These are phyloP conservation scores for Spilogale gracilis DNA, from an alignment of 2,113 vertebrate species.

Conservation along the genomic window DNA sequence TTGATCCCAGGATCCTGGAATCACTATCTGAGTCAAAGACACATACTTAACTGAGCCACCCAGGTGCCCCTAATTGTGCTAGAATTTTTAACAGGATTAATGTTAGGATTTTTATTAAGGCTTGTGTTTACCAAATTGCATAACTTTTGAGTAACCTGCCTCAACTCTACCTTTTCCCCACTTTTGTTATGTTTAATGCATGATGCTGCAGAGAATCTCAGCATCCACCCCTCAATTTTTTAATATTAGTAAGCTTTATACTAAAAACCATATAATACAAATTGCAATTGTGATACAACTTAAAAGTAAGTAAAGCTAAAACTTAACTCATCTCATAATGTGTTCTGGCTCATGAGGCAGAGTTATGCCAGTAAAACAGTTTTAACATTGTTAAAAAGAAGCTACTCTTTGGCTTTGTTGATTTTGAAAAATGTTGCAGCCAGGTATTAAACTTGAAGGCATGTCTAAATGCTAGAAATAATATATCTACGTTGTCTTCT, in stretches of 20 bases:
- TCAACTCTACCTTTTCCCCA: slow-evolving; percentile 11
- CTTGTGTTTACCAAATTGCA: slow-evolving; percentile 16
- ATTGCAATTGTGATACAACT: slow-evolving; percentile 31
- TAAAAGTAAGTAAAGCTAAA: slow-evolving; percentile 41
- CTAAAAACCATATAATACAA: slow-evolving; percentile 42
- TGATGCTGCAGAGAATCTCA: slow-evolving; percentile 22
- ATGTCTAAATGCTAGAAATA: slow-evolving; percentile 35
- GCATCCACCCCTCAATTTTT: background rate
- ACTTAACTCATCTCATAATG: slow-evolving; percentile 51
- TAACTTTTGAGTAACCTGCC: background rate
- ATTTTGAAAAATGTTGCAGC: slow-evolving; percentile 46
- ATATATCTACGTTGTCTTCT: background rate
- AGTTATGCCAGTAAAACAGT: background rate
- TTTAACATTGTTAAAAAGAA: slow-evolving; percentile 29
- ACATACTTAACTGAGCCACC: background rate
- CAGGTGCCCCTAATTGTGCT: background rate
- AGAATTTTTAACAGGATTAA: slow-evolving; percentile 41
- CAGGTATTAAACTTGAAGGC: background rate
- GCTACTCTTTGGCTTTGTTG: slow-evolving; percentile 25
- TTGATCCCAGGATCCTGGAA: background rate
- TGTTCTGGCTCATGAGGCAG: background rate
- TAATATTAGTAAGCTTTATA: slow-evolving; percentile 7
- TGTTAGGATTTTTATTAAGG: background rate
- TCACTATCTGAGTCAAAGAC: background rate
- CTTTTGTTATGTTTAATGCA: slow-evolving; percentile 33